Base-by-base conservation (phyloP, 2,888 invertebrate genomes). In the Lacanobia oleracea region DNA sequence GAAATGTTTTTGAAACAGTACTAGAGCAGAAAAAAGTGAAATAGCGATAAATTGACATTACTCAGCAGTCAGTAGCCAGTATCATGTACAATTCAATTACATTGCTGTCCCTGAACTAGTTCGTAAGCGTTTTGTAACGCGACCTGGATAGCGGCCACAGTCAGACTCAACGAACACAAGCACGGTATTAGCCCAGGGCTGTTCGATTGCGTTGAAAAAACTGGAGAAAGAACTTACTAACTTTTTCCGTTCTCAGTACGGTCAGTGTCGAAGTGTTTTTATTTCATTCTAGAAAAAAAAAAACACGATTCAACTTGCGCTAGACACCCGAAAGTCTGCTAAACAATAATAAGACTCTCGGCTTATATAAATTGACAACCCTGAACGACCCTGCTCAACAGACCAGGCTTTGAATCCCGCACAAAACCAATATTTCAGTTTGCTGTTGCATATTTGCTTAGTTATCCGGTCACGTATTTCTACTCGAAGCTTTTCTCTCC, bases 41-140 rank as follows among this genome's bases (percentile, higher is more conserved):
- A 71, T 74, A 71, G 69, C 74, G 37, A 78, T 73, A 79, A 83
- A 79, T 79, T 86, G 79, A 81, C 72, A 84, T 81, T 79, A 82
- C 76, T 86, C 75, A 65, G 75, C 80, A 75, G 75, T 79, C 66
- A 51, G 83, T 79, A 85, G 82, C 88, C 86, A 85, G 91, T 92
- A 91, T 91, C 91, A 88, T 89, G 79, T 79, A 88, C 91, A 93
- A 94, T 91, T 89, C 87, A 92, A 93, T 94, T 93, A 93, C 89
- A 83, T 88, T 88, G 85, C 81, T 90, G 93, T 91, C 95, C 94
- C 91, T 95, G 94, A 95, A 94, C 95, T 91, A 94, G 93, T 93
- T 95, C 81, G 89, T 90, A 84, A 90, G 88, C 85, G 90, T 94
- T 94, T 94, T 92, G 94, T 92, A 94, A 94, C 88, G 88, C 91